Conservation (phyloP, 2,797 vertebrate genomes). For the Tangara arthus region DNA sequence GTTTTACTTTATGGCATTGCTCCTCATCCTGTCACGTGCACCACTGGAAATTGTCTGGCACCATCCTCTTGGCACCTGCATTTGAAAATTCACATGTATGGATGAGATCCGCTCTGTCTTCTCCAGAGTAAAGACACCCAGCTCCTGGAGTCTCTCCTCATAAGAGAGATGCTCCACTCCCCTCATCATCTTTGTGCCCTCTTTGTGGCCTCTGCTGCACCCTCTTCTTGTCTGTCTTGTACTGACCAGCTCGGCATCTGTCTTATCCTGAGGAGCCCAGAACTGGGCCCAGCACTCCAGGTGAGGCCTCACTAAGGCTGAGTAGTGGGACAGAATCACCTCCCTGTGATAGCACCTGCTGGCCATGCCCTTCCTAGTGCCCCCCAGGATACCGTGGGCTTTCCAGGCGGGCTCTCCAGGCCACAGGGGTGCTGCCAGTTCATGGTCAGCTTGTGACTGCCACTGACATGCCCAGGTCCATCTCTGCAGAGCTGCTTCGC, state of each 20-base stretch:
- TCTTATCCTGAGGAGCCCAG: not conserved
- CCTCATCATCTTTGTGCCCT: not conserved
- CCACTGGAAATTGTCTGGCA: not conserved
- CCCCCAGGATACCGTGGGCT: rapidly evolving
- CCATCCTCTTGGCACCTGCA: rapidly evolving
- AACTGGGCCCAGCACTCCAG: not conserved
- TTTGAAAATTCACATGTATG: not conserved
- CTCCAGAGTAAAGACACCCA: not conserved
- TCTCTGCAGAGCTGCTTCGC: not conserved
- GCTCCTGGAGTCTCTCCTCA: not conserved
- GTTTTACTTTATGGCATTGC: not conserved
- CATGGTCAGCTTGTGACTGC: not conserved
- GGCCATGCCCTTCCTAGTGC: not conserved
- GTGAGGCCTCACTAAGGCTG: not conserved
- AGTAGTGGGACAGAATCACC: not conserved
- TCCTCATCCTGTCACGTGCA: not conserved
- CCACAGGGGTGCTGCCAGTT: rapidly evolving
- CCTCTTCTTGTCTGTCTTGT: not conserved
- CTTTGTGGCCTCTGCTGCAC: not conserved
- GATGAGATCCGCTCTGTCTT: not conserved
- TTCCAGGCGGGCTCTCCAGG: not conserved
- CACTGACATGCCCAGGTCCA: not conserved
- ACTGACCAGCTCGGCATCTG: not conserved
- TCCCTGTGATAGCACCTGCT: not conserved
- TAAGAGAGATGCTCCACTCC: not conserved